Conservation (phyloP, 2,888 invertebrate species). For the Epistrophe eligans region DNA sequence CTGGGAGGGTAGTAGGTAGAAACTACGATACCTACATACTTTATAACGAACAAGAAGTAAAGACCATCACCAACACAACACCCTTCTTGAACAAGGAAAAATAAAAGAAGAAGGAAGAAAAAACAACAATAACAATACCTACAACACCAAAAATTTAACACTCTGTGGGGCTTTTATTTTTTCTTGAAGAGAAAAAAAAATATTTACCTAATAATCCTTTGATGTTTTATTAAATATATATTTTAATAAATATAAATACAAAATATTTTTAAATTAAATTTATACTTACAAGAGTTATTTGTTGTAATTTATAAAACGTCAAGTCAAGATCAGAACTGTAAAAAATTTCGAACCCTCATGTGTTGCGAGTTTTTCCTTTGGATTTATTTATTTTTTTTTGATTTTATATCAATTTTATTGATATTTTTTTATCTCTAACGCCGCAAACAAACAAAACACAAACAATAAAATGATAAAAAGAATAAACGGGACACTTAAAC, state of each 20-base stretch:
- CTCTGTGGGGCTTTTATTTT: conserved; percentile 46
- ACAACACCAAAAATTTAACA: conserved; percentile 5
- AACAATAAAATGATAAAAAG: conserved; percentile 27
- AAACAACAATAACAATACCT: conserved; percentile 36
- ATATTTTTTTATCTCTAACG: conserved; percentile 34
- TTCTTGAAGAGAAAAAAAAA: not conserved
- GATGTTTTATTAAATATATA: not conserved
- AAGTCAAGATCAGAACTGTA: not conserved
- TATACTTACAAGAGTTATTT: conserved; percentile 46
- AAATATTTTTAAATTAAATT: not conserved
- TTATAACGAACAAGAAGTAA: conserved; percentile 3
- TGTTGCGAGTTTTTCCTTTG: conserved; percentile 8
- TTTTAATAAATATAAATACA: not conserved
- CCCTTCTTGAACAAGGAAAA: conserved; percentile 32
- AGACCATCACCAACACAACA: conserved; percentile 41
- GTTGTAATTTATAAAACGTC: not conserved
- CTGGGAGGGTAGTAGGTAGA: conserved; percentile 59
- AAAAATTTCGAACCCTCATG: not conserved
- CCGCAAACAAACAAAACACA: conserved; percentile 36
- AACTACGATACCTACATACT: conserved; percentile 19
- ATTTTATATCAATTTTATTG: conserved; percentile 58
- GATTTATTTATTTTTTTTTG: not conserved
- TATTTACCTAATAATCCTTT: not conserved
- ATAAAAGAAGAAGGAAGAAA: conserved; percentile 15
- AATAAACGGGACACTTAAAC: conserved; percentile 32